Percentiles rank a stretch among this genome's conserved stretches.
Conservation (phyloP, 2,113 vertebrate species). For the Gila orcuttii region DNA sequence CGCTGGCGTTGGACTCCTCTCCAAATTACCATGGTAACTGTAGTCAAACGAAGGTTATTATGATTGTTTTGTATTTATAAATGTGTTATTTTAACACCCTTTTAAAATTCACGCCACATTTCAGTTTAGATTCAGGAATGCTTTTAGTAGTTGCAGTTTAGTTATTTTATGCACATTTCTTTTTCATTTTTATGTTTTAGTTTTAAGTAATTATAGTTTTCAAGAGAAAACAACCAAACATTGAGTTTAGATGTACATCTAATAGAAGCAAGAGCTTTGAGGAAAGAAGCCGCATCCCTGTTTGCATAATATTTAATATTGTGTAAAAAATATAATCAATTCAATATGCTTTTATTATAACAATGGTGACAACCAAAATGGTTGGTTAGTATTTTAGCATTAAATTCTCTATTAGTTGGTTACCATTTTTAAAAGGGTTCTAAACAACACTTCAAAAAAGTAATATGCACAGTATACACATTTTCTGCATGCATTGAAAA, state of each 20-base stretch:
- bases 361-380: not conserved
- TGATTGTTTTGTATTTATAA: not conserved
- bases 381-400: no score
- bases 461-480: not conserved
- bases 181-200: not conserved
- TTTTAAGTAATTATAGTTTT: not conserved
- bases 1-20: not conserved
- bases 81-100: not conserved
- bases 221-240: not conserved
- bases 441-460: not conserved
- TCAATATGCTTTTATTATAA: not conserved
- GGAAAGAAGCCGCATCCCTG: not conserved
- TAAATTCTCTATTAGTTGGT: not conserved
- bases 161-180: not conserved
- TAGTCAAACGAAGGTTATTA: not conserved
- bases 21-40: not conserved
- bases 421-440: not conserved
- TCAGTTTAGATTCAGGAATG: not conserved
- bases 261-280: not conserved
- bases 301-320: not conserved
- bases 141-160: not conserved
- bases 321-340: not conserved
- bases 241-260: not conserved
- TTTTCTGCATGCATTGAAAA: not conserved
- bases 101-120: not conserved